Evolutionary conservation across 2,113 vertebrate genomes (phyloP), one percentile per base, ranked within the genome.

Genomic region (Gymnorhina tibicen): DNA sequence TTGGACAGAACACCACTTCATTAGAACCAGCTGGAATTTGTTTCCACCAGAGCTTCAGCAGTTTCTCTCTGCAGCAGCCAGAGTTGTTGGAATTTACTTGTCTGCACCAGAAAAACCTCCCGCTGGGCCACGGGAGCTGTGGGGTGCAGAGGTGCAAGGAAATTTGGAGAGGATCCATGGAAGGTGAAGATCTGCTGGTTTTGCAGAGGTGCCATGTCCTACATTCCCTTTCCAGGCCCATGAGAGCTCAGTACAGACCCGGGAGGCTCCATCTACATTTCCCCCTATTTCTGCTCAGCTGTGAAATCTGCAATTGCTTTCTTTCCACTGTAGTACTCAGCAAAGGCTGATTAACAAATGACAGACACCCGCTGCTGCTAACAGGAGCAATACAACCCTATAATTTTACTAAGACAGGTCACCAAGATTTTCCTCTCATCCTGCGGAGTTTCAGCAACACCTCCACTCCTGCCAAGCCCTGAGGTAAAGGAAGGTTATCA

Each of bases 321-420:
- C 62, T 60, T 44, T 64, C 27, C 62, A 27, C 44, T 11, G 9
- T 8, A 24, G 49, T 5, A 52, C 21, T n/a, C 66, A 69, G 67
- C 24, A 60, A 58, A 85, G 56, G 13, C 58, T 79, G 69, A 84
- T 87, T 79, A 96, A 69, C 41, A 62, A 75, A 46, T 82, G 81
- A 66, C 26, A 93, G 87, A 70, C 81, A 89, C 37, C 56, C 80
- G 20, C 77, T 60, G 6, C 12, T 58, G 53, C 62, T 62, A 62
- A 85, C 7, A 6, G 53, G 62, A 73, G 55, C 37, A 58, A 53
- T 42, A 62, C 64, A 95, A 94, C 41, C 63, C 78, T 73, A 0
- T 66, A 46, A 93, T 95, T 79, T 85, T 42, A 23, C 2, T 24
- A 19, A 81, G 75, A 49, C 19, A 55, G 72, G 85, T 91, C 62